These are phyloP conservation scores for Echeneis naucrates DNA, from an alignment of 2,797 vertebrate species.

Conservation along the genomic window DNA sequence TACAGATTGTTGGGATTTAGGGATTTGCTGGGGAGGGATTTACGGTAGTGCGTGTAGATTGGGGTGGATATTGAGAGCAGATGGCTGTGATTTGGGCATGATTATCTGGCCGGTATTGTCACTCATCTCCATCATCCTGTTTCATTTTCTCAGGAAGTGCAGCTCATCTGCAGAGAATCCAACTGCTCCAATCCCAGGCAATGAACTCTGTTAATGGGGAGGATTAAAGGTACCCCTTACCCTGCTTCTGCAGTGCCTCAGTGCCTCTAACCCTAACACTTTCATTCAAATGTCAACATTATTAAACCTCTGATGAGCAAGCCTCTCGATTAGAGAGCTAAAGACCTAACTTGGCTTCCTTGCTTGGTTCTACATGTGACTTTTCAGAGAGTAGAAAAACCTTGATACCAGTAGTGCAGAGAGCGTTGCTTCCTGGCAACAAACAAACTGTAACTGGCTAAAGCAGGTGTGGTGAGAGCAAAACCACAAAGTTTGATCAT, in stretches of 20 bases:
- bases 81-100: constrained; percentile 82
- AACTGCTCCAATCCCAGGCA: constrained; percentile 72
- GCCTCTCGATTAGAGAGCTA: neutral
- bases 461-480: constrained; percentile 53
- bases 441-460: constrained; percentile 28
- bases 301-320: constrained; percentile 21
- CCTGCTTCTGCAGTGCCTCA: constrained; percentile 33
- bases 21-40: constrained; percentile 84
- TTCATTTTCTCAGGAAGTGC: constrained; percentile 84
- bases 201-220: constrained; percentile 75
- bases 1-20: constrained; percentile 86
- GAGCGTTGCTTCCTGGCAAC: constrained; percentile 9
- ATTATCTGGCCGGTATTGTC: constrained; percentile 84
- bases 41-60: constrained; percentile 77
- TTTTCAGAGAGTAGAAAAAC: constrained; percentile 4
- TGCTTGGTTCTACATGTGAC: neutral
- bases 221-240: constrained; percentile 73
- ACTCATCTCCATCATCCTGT: constrained; percentile 85
- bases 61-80: constrained; percentile 84
- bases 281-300: constrained; percentile 18
- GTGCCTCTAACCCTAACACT: constrained; percentile 32
- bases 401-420: constrained; percentile 16
- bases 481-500: constrained; percentile 63
- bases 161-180: constrained; percentile 79
- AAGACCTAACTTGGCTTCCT: neutral